Percentiles rank a stretch among this genome's conserved stretches.
Conservation (phyloP, 2,797 vertebrate species). For the Mustela erminea region DNA sequence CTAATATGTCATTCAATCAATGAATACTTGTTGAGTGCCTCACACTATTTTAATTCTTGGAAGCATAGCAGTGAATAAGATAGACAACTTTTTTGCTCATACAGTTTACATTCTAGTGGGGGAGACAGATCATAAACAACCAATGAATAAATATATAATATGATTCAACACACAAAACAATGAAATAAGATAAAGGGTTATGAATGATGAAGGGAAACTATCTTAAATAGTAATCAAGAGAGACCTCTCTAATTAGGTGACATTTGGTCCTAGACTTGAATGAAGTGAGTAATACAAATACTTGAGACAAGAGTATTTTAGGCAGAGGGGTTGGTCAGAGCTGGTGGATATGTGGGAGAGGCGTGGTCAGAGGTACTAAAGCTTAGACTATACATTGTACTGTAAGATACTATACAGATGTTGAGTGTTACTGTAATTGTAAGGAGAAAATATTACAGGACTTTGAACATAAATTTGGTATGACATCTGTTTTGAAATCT, state of each 20-base stretch:
- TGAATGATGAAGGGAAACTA: background rate
- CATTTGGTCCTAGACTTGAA: background rate
- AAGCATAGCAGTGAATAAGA: background rate
- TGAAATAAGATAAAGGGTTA: background rate
- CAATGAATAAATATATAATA: background rate
- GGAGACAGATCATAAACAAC: background rate
- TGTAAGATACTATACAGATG: background rate
- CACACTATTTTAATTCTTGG: background rate
- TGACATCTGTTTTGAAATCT: conserved; percentile 21
- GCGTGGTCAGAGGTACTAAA: background rate
- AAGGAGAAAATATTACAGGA: background rate
- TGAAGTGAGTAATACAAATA: background rate
- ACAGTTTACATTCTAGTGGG: background rate
- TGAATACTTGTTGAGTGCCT: background rate
- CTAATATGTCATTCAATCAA: background rate
- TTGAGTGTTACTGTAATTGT: background rate
- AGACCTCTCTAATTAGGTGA: background rate
- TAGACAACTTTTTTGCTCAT: background rate
- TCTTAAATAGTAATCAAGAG: background rate
- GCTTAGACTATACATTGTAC: background rate
- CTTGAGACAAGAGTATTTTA: background rate
- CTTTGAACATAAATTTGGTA: background rate
- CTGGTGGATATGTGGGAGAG: too few species aligned
- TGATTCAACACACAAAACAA: background rate
- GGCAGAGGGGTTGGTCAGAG: background rate